phyloP scores from a whole-genome alignment of 2,113 vertebrate genomes.

The Mesoclemmys tuberculata region DNA sequence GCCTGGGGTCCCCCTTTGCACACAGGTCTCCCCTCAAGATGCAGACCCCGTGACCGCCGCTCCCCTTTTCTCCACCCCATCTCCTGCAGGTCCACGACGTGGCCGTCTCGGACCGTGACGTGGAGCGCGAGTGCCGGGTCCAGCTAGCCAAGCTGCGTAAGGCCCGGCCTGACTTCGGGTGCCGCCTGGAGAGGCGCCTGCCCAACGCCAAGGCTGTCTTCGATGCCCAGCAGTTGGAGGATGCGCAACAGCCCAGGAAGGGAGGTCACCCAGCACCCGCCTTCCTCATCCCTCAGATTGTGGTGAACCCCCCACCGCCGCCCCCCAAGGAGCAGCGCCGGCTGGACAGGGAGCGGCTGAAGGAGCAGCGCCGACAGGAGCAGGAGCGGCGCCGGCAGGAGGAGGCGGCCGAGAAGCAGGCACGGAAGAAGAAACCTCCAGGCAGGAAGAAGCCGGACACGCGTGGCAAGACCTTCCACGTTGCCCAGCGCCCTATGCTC shows the following conservation, averaged over 20 bases:
- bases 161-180: constrained; percentile 78
- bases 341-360: constrained; percentile 32
- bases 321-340: constrained; percentile 62
- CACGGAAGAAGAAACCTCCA: constrained; percentile 61
- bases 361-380: constrained; percentile 66
- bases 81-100: constrained; percentile 83
- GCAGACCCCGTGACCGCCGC: neutral
- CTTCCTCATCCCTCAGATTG: constrained; percentile 74
- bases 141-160: constrained; percentile 81
- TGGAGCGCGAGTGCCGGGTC: constrained; percentile 80
- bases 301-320: constrained; percentile 75
- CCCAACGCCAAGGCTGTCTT: constrained; percentile 82
- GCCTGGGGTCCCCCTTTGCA: neutral
- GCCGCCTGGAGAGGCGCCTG: constrained; percentile 82
- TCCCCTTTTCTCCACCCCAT: neutral
- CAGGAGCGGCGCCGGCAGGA: constrained; percentile 49
- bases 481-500: constrained; percentile 24
- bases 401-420: constrained; percentile 70
- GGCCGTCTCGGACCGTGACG: constrained; percentile 79
- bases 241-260: constrained; percentile 45
- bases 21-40: neutral
- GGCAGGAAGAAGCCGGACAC: constrained; percentile 82
- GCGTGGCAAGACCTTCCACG: constrained; percentile 84
- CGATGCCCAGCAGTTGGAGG: constrained; percentile 72
- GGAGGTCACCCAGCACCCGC: constrained; percentile 26